Base-by-base conservation (phyloP, 2,888 invertebrate species). In the Ichneumoninae sp. region DNA sequence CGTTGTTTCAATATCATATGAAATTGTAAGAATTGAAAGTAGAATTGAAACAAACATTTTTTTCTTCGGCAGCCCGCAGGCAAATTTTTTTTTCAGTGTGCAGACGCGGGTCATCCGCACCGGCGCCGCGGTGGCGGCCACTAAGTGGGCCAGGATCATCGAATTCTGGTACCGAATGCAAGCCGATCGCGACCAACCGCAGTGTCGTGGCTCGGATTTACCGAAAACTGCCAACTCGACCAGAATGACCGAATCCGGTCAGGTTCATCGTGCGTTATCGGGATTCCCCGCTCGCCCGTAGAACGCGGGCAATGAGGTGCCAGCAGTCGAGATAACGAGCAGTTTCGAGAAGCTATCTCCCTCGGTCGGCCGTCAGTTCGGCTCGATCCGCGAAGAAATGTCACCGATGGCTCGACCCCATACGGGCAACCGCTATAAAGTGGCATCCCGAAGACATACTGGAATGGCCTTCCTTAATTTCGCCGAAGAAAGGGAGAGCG, bases 361-460 rank as follows among this genome's bases (percentile, higher is more conserved):
- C 69, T 22, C 19, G 44, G 16, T 36, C 52, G 33, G 44, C 74
- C 65, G 50, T 66, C 22, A 19, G 52, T 66, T 50, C 26, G 60
- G 77, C 71, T 50, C 66, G 65, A 73, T 74, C 68, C 76, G 76
- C 68, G 87, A 88, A 89, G 85, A 89, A 90, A 88, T 88, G 88
- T 89, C 87, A 88, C 85, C 83, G 70, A 69, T 57, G 84, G 83
- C 85, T 88, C 88, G 89, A 90, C 88, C 89, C 85, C 75, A 87
- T 87, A 86, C 86, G 86, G 89, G 87, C 86, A 63, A 88, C 85
- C 83, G 89, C 88, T 89, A 90, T 90, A 89, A 89, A 90, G 77
- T 83, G 86, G 83, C 86, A 85, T 86, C 85, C 85, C 79, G 76
- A 86, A 86, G 87, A 88, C 81, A 86, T 87, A 88, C 87, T 82